Evolutionary conservation across 92 coral and sea anemone genomes (phyloP), one percentile per base, ranked within the genome.

Genomic region (Phenganax subtilis): DNA sequence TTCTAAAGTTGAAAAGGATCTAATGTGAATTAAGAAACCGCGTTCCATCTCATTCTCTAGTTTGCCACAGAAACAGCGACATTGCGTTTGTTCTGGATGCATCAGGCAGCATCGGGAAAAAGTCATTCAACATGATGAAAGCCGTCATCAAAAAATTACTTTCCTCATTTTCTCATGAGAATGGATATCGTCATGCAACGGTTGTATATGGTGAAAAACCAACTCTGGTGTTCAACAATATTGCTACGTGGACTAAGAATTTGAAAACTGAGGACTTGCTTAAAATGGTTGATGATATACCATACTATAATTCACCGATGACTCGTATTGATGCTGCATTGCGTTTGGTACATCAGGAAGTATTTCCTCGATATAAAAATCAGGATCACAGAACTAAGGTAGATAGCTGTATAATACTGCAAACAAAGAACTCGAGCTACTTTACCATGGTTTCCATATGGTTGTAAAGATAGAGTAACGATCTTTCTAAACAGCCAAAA

Each of bases 11-110:
- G 47, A 5, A 37, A 1, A 37, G 47, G 47, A 37, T 1, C 47
- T 37, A 37, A 37, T 37, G 3, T 37, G 47, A 37, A 37, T 37
- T 0, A n/a, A 59, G 65, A 0, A 25, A 14, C 65, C 15, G 65
- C 15, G 57, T 15, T 63, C 57, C 8, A n/a, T 16, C 15, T 10
- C n/a, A 44, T 44, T 62, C 51, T 62, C 37, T 29, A 79, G 83
- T 64, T 62, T 79, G 83, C 83, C 62, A 54, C 59, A 62, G 58
- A 28, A 0, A 47, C 44, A 65, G 83, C 25, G 83, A 79, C 74
- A 63, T 79, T 12, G 83, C 83, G 54, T 79, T 79, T 51, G 72
- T 79, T 17, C 51, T 79, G 59, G 83, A 79, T 25, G 83, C 83
- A 12, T 79, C 83, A 14, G 83, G 83, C 1, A 79, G 83, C 68